phyloP scores from a whole-genome alignment of 2,113 vertebrate genomes.

The Elgaria multicarinata region DNA sequence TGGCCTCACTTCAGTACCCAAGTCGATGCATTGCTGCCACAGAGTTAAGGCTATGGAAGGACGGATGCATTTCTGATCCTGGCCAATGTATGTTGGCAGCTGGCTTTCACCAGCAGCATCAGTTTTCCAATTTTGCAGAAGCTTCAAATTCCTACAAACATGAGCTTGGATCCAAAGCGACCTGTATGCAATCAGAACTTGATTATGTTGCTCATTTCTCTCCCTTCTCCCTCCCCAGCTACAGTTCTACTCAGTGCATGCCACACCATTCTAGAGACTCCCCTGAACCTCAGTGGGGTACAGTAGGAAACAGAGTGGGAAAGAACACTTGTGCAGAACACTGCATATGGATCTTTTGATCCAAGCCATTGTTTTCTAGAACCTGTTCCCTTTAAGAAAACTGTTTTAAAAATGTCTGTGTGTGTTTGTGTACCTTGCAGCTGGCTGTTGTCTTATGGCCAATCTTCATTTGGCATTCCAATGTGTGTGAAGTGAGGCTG shows the following conservation, averaged over 20 bases:
- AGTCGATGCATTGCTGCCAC: not conserved
- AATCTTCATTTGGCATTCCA: not conserved
- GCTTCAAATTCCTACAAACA: not conserved
- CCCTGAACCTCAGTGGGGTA: not conserved
- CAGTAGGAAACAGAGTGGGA: not conserved
- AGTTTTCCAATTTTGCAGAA: not conserved
- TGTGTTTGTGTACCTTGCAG: not conserved
- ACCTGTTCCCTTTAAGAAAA: not conserved
- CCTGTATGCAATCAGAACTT: too few relatives aligned
- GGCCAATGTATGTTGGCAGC: not conserved
- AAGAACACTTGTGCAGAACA: not conserved
- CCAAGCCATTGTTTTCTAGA: not conserved
- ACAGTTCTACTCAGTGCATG: not conserved
- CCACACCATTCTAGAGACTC: not conserved
- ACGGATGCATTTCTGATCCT: not conserved
- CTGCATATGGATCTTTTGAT: not conserved
- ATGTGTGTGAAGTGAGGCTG: not conserved
- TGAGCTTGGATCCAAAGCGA: not conserved
- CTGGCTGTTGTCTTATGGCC: not conserved
- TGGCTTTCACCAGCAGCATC: conserved; percentile 1
- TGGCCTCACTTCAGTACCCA: not conserved
- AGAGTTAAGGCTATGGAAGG: rapidly evolving
- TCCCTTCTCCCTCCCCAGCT: not conserved
- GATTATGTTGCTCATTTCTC: not conserved
- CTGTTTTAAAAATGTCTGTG: not conserved